Evolutionary conservation across 1,140 invertebrate species (phyloP).

Genomic region (Ips nitidus): DNA sequence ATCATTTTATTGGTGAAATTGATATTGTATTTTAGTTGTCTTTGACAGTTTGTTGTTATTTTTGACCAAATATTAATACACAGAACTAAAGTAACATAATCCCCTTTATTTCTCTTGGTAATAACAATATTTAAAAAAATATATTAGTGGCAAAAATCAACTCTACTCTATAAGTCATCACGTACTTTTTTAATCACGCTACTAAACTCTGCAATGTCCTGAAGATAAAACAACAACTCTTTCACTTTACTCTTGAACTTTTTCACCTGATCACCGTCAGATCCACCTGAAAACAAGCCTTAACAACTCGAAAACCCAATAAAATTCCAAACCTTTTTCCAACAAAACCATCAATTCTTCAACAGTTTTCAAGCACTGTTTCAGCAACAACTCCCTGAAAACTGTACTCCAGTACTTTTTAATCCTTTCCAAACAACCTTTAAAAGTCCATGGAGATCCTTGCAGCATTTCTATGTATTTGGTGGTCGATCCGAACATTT

Average conservation of each 20-base stretch:
- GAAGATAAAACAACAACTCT: constrained; percentile 35
- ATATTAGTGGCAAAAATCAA: no score
- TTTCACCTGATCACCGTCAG: constrained; percentile 8
- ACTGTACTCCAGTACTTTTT: constrained; percentile 42
- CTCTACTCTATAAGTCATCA: no score
- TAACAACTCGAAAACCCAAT: neutral
- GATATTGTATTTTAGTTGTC: neutral
- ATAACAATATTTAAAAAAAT: no score
- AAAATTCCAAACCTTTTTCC: constrained; percentile 14
- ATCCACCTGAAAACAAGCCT: constrained; percentile 2
- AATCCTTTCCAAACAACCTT: constrained; percentile 39
- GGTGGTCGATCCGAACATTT: constrained; percentile 39
- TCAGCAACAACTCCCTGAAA: constrained; percentile 39
- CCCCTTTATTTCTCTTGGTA: no score
- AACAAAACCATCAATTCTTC: constrained; percentile 8
- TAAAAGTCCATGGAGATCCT: constrained; percentile 36
- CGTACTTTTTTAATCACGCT: constrained; percentile 17
- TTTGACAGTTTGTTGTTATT: no score
- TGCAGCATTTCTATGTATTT: constrained; percentile 38
- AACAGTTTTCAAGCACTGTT: constrained; percentile 39
- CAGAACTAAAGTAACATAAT: no score
- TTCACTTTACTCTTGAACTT: constrained; percentile 29
- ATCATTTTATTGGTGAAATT: constrained; percentile 40
- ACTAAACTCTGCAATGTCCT: constrained; percentile 31
- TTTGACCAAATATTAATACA: no score